Percentiles rank a stretch among this genome's conserved stretches.
Conservation (phyloP, 1,140 invertebrate genomes). For the Theocolax elegans region DNA sequence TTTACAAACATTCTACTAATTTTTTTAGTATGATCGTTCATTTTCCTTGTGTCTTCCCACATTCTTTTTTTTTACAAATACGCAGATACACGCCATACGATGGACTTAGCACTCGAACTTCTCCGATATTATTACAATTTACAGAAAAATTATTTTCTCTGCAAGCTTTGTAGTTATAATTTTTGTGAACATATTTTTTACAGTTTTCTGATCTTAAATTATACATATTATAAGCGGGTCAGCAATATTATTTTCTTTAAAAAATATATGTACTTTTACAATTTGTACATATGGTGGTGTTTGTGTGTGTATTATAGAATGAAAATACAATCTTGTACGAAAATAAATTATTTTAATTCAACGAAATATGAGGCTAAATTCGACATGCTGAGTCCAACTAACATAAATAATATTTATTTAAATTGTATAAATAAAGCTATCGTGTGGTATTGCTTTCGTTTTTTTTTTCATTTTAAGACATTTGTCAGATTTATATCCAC, state of each 20-base stretch:
- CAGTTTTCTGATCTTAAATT: too few relatives aligned
- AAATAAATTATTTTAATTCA: too few relatives aligned
- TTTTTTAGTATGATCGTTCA: neutral
- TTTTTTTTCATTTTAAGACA: too few relatives aligned
- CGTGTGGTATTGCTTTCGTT: slow-evolving; percentile 38
- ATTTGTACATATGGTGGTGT: too few relatives aligned
- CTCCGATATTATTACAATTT: neutral
- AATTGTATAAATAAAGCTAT: slow-evolving; percentile 11
- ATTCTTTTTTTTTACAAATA: slow-evolving; percentile 32
- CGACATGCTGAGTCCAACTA: slow-evolving; percentile 8
- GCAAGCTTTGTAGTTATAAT: neutral
- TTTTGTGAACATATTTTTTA: too few relatives aligned
- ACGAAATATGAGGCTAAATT: neutral
- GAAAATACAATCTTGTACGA: too few relatives aligned
- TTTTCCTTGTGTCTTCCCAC: neutral
- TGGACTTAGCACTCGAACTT: slow-evolving; percentile 10
- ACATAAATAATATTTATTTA: neutral
- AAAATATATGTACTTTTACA: neutral
- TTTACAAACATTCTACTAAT: slow-evolving; percentile 35
- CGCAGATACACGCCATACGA: neutral
- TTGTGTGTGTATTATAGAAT: too few relatives aligned
- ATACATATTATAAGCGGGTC: too few relatives aligned
- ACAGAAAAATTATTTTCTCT: neutral
- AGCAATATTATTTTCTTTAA: too few relatives aligned
- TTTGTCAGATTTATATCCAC: slow-evolving; percentile 1